Evolutionary conservation across 2,797 vertebrate genomes (phyloP).

Genomic region (Aulostomus chinensis): DNA sequence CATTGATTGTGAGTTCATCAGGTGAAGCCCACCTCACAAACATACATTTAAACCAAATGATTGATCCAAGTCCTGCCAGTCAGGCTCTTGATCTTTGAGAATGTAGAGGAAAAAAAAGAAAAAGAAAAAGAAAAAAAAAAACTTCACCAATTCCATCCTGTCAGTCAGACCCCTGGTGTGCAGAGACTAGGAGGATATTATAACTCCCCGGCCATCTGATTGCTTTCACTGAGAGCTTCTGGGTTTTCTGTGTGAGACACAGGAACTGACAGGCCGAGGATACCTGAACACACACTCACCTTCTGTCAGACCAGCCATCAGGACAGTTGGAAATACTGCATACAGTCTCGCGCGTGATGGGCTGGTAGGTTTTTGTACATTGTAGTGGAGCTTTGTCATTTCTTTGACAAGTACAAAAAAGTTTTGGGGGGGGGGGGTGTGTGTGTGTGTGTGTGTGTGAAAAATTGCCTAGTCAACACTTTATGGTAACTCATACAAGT

Average conservation of each 20-base stretch:
- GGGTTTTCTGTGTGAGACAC: slow-evolving; percentile 38
- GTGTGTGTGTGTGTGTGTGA: no score
- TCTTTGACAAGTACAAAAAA: slow-evolving; percentile 18
- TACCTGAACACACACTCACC: slow-evolving; percentile 35
- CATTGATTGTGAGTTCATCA: no score
- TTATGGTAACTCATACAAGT: not conserved
- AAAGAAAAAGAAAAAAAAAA: no score
- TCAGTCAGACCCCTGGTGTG: slow-evolving; percentile 55
- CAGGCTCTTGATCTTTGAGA: slow-evolving; percentile 32
- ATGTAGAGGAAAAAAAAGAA: slow-evolving; percentile 2
- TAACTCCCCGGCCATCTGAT: slow-evolving; percentile 59
- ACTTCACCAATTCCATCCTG: slow-evolving; percentile 39
- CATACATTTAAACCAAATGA: slow-evolving; percentile 11
- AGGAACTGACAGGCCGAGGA: slow-evolving; percentile 47
- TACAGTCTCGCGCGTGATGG: slow-evolving; percentile 13
- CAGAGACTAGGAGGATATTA: slow-evolving; percentile 59
- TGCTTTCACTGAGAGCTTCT: slow-evolving; percentile 52
- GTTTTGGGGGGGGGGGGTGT: not conserved
- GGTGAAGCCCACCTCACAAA: not conserved
- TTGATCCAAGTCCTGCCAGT: slow-evolving; percentile 13
- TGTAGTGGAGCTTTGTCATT: slow-evolving; percentile 13
- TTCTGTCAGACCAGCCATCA: slow-evolving; percentile 45
- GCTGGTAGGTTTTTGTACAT: not conserved
- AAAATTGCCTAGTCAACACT: not conserved
- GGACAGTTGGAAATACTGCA: slow-evolving; percentile 36